These are phyloP conservation scores for Erebia ligea DNA, from an alignment of 2,888 invertebrate species.

Conservation along the genomic window DNA sequence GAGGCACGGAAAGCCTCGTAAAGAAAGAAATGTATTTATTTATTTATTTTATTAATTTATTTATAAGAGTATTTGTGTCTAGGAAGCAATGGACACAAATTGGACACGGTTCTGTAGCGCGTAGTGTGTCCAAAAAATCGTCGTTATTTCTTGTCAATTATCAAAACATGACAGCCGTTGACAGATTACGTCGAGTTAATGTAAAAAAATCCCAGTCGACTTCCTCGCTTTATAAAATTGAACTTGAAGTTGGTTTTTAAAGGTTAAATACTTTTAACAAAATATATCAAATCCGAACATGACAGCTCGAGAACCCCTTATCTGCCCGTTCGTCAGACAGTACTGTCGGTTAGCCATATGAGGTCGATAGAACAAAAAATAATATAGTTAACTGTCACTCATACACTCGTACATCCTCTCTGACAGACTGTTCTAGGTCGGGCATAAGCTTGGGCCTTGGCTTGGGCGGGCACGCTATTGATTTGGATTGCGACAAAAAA, in stretches of 20 bases:
- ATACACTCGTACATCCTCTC: conserved; percentile 6
- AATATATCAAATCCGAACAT: conserved; percentile 11
- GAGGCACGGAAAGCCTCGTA: too few species aligned
- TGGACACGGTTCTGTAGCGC: too few species aligned
- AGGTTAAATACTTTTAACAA: neutral
- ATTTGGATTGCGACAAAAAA: neutral
- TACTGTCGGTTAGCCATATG: conserved; percentile 12
- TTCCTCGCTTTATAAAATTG: neutral
- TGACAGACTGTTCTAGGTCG: conserved; percentile 47
- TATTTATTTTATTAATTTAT: too few species aligned
- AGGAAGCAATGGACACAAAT: too few species aligned
- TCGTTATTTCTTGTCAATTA: neutral
- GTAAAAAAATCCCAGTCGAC: neutral
- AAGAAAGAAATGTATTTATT: too few species aligned
- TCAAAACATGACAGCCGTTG: neutral
- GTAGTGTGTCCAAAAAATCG: neutral
- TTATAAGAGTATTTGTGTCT: too few species aligned
- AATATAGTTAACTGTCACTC: conserved; percentile 24
- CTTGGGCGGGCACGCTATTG: neutral
- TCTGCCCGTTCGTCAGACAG: neutral
- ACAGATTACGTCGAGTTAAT: neutral
- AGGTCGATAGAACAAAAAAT: conserved; percentile 15
- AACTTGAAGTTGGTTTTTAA: neutral
- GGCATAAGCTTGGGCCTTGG: conserved; percentile 47
- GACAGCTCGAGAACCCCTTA: conserved; percentile 2